These are phyloP conservation scores for Capreolus pygargus DNA, from an alignment of 2,113 vertebrate species.

Conservation along the genomic window DNA sequence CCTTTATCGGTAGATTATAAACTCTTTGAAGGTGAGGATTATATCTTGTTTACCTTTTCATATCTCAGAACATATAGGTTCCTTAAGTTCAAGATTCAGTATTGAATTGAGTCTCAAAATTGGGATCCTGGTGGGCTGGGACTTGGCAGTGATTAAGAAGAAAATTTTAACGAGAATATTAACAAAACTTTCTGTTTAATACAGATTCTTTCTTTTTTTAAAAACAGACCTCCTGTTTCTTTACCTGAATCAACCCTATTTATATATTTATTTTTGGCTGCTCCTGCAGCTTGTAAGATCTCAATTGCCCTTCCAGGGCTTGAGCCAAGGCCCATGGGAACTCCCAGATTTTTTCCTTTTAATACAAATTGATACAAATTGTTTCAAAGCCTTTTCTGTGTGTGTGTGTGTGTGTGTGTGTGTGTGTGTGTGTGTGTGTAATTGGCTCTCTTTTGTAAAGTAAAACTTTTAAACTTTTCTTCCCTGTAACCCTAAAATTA, in stretches of 20 bases:
- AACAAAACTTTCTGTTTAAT: neutral
- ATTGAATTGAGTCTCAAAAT: neutral
- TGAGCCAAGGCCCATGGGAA: neutral
- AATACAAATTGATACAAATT: slow-evolving; percentile 29
- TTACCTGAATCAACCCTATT: neutral
- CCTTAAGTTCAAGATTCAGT: neutral
- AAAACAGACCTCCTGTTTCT: neutral
- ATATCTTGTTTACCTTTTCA: neutral
- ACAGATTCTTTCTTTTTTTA: neutral
- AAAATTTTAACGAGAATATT: slow-evolving; percentile 26
- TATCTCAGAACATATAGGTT: neutral
- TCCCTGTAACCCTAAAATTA: neutral
- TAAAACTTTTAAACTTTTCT: neutral
- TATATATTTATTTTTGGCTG: neutral
- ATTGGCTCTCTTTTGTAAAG: neutral
- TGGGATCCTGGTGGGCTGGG: neutral
- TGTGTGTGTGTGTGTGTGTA: neutral
- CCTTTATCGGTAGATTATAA: neutral
- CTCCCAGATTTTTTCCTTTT: neutral
- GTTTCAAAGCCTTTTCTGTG: neutral
- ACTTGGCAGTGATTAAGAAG: neutral
- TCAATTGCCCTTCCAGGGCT: neutral
- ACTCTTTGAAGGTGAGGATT: neutral
- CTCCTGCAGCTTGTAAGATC: neutral
- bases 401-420: neutral